Conservation (phyloP, 1,140 invertebrate species). For the Triops longicaudatus region DNA sequence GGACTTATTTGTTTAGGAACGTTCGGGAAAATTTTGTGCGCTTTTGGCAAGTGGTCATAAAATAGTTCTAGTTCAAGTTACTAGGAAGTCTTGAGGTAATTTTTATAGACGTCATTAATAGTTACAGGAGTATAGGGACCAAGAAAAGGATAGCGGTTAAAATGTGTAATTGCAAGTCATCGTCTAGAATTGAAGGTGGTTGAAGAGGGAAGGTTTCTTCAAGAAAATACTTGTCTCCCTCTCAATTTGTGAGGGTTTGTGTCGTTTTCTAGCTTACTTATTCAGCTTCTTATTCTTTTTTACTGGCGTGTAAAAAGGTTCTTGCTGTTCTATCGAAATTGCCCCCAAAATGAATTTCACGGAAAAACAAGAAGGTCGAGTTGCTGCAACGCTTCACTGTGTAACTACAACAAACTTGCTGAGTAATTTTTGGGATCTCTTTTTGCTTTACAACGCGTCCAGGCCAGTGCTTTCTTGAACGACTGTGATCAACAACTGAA, state of each 20-base stretch:
- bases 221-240: neutral
- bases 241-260: neutral
- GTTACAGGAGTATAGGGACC: neutral
- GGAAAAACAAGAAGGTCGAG: neutral
- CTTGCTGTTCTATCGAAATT: too few species aligned
- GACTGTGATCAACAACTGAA: neutral
- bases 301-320: neutral
- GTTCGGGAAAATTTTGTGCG: neutral
- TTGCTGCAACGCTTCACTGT: conserved; percentile 8
- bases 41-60: neutral
- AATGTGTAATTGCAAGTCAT: neutral
- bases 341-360: neutral
- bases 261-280: neutral
- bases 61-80: neutral
- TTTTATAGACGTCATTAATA: neutral
- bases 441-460: neutral
- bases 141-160: neutral
- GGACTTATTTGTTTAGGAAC: neutral
- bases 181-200: neutral
- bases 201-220: neutral
- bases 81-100: neutral
- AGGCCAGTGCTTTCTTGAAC: neutral
- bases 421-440: neutral
- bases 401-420: conserved; percentile 12
- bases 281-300: neutral